Evolutionary conservation across 2,888 invertebrate species (phyloP), one percentile per base, ranked within the genome.

Genomic region (Acrobasis suavella): DNA sequence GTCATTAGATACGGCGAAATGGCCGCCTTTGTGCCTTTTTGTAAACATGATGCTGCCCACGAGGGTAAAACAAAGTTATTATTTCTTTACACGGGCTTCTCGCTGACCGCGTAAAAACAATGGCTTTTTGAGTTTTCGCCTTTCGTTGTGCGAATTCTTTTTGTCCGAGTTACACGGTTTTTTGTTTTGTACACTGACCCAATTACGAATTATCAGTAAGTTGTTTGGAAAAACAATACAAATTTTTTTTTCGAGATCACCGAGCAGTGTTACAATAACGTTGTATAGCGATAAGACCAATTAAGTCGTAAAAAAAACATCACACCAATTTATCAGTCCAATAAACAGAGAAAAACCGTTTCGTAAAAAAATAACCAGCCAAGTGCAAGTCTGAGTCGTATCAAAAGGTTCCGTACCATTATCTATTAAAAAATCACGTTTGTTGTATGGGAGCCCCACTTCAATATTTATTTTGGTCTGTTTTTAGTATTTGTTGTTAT

Each of bases 81-180:
- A 60, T 60, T 60, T 60, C 60, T 60, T 60, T 60, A 60, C 51
- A 39, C 39, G 50, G 15, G 50, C 50, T 60, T 60, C 51, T 12
- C 17, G 14, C 42, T 56, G 56, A 50, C 50, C 60, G 51, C 50
- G 50, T 49, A 60, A 60, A 60, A 60, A 60, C 60, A 60, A 60
- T 17, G 32, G 58, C 42, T 56, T 58, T 46, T 58, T 59, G 59
- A 58, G 49, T 50, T 59, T 59, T 37, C 16, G 50, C 37, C 50
- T 50, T 59, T 59, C 37, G 50, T 50, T 38, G 14, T 59, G n/a
- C 10, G 50, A 56, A 42, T 59, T 50, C 42, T 46, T 49, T 58
- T 58, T n/a, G 14, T 49, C 42, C 12, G 38, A 6, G 16, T 56
- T 46, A 42, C 15, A 2, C 54, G 16, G 3, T 39, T 55, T 55